Evolutionary conservation across 1,140 invertebrate species (phyloP).

Genomic region (Octopus bimaculoides): DNA sequence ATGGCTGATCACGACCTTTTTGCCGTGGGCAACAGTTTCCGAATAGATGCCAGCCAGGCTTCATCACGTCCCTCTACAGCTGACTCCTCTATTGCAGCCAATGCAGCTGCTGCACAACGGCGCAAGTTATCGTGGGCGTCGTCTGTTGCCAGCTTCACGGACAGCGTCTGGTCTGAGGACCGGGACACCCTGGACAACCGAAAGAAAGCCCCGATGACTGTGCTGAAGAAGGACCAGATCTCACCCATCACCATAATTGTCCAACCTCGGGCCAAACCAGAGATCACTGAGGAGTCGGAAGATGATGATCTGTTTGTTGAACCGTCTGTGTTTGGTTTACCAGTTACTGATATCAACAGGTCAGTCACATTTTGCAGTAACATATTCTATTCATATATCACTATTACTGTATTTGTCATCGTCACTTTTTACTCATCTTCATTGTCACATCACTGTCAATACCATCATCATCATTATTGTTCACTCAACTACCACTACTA

Average conservation of each 20-base stretch:
- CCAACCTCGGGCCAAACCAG: conserved; percentile 17
- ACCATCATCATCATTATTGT: too few species aligned
- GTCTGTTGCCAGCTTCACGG: conserved; percentile 45
- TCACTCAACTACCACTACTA: too few species aligned
- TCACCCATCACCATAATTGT: conserved; percentile 11
- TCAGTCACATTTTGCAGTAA: conserved; percentile 6
- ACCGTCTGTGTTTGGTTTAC: conserved; percentile 47
- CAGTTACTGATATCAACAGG: conserved; percentile 41
- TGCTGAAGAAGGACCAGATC: conserved; percentile 18
- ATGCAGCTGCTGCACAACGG: conserved; percentile 27
- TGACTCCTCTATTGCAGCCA: conserved; percentile 10
- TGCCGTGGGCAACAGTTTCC: background rate
- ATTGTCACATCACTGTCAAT: too few species aligned
- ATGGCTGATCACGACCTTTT: background rate
- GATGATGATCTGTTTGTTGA: conserved; percentile 43
- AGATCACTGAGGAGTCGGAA: conserved; percentile 15
- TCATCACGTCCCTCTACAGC: conserved; percentile 27
- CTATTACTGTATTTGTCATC: too few species aligned
- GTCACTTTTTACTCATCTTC: too few species aligned
- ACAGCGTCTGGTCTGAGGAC: conserved; percentile 51
- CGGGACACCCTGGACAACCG: conserved; percentile 30
- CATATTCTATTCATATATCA: too few species aligned
- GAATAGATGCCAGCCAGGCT: background rate
- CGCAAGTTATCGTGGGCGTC: conserved; percentile 38
- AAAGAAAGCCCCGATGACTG: conserved; percentile 27